These are phyloP conservation scores for Spizaetus ornatus DNA, from an alignment of 2,113 vertebrate genomes.

Conservation along the genomic window DNA sequence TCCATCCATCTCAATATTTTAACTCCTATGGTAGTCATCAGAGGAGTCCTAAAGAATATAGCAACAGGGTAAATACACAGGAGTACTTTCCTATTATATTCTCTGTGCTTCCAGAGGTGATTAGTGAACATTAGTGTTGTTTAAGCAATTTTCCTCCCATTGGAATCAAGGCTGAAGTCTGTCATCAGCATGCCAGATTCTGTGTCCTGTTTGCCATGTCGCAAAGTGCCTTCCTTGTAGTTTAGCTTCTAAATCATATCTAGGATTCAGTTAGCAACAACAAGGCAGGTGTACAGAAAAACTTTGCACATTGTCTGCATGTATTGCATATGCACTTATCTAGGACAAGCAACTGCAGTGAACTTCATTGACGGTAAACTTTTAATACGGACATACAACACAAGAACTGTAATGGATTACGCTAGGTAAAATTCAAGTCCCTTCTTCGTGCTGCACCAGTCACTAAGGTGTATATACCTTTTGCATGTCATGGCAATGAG, in stretches of 20 bases:
- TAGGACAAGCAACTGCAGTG: background rate
- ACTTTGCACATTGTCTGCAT: background rate
- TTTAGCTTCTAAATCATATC: background rate
- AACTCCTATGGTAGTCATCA: background rate
- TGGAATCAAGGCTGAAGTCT: background rate
- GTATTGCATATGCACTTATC: background rate
- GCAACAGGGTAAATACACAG: background rate
- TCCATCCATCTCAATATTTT: background rate
- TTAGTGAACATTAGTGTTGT: background rate
- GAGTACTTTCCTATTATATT: background rate
- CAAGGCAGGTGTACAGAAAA: background rate
- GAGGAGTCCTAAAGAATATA: background rate
- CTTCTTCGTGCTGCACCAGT: background rate
- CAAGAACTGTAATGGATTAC: background rate
- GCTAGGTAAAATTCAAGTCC: background rate
- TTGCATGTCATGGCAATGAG: background rate
- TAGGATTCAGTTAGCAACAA: background rate
- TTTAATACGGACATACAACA: background rate
- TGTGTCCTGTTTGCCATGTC: background rate
- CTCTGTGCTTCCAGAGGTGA: background rate
- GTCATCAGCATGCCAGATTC: background rate
- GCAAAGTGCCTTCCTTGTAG: background rate
- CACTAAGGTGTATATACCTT: background rate
- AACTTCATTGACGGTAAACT: background rate
- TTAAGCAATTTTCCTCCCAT: background rate